phyloP scores from a whole-genome alignment of 2,888 invertebrate species.

The Melanchra persicariae region DNA sequence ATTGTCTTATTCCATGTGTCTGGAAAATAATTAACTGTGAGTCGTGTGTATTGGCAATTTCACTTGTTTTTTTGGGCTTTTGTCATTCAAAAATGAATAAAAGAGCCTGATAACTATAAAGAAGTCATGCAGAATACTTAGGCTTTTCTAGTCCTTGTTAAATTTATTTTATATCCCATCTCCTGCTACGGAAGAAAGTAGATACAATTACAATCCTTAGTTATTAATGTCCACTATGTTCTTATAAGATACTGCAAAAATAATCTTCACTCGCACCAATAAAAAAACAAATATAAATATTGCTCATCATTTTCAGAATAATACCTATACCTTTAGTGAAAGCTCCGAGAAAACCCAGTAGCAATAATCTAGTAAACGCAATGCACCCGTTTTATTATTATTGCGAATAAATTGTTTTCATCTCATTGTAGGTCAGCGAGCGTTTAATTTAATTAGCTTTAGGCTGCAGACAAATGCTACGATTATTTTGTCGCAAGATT shows the following conservation, averaged over 20 bases:
- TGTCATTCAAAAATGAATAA: no score
- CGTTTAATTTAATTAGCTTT: conserved; percentile 72
- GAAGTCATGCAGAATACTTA: no score
- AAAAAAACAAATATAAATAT: no score
- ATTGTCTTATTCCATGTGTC: not conserved
- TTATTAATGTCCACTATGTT: not conserved
- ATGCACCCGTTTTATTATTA: conserved; percentile 69
- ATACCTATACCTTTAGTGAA: not conserved
- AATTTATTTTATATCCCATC: no score
- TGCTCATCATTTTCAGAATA: no score
- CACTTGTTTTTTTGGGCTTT: not conserved
- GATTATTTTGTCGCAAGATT: conserved; percentile 51
- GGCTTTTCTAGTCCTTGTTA: not conserved
- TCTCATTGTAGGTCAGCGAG: conserved; percentile 72
- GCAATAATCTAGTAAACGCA: conserved; percentile 32
- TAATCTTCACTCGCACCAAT: not conserved
- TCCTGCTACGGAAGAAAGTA: no score
- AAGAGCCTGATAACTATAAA: no score
- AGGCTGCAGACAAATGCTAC: conserved; percentile 46
- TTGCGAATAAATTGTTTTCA: conserved; percentile 73
- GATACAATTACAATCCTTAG: no score
- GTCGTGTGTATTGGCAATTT: not conserved
- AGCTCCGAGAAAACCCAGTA: conserved; percentile 28
- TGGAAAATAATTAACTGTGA: not conserved
- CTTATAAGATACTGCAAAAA: not conserved